Base-by-base conservation (phyloP, 2,888 invertebrate species). In the Callyntrura guangdongensis region DNA sequence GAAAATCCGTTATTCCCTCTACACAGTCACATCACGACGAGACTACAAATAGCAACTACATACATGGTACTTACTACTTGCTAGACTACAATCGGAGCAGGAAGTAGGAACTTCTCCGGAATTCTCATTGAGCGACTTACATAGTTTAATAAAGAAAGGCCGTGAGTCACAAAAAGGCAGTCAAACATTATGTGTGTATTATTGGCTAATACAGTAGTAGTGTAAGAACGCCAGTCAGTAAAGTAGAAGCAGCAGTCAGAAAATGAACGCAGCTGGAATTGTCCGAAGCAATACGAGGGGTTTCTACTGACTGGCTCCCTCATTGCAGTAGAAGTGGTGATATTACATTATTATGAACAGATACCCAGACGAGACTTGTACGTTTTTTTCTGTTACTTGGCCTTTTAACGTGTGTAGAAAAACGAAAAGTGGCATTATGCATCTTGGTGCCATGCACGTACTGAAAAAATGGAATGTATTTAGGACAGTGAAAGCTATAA, bases 401-500 rank as follows among this genome's bases (percentile, higher is more conserved):
- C 8, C 27, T 6, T 69, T 45, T 61, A 61, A 36, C 36, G 36
- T 36, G 36, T 36, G 36, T 36, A 36, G 36, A 2, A 36, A 36
- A 36, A 36, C 36, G 2, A 36, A 36, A 36, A 36, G 36, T 36
- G 36, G 36, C n/a, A n/a, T 61, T 49, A 20, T 22, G 69, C 69
- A 74, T 27, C 36, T 20, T 36, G 14, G 14, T 74, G 47, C 17
- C 69, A 49, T 74, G 49, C 74, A 74, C 49, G 6, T 47, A 49
- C 3, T 49, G 49, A 49, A 74, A 20, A 20, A 47, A 47, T 74
- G 74, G 22, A 72, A 72, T 74, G 47, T 49, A 79, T 79, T 79
- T 79, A 20, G 79, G 79, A 47, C 79, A 79, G 79, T 56, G 79
- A 84, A 84, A 84, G 84, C 36, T 27, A 69, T 84, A 84, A 84